Conservation (phyloP, 2,888 invertebrate genomes). For the Sphinx pinastri region DNA sequence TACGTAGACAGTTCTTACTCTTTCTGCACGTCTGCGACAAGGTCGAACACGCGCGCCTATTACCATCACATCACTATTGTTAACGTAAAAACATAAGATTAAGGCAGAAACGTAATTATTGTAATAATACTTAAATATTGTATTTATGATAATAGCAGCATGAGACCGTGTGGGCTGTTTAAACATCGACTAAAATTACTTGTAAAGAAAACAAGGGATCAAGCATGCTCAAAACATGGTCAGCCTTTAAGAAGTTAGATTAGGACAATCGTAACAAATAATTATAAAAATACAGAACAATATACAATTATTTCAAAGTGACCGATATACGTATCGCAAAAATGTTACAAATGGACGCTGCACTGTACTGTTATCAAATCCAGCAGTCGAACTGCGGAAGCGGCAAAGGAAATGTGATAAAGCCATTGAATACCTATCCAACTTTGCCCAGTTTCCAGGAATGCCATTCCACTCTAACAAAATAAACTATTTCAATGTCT, state of each 20-base stretch:
- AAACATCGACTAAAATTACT: no score
- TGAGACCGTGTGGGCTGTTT: no score
- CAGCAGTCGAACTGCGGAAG: constrained; percentile 67
- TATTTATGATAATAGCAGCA: background rate
- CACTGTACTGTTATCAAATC: constrained; percentile 62
- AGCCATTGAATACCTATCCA: constrained; percentile 57
- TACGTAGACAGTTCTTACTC: constrained; percentile 67
- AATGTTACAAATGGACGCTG: constrained; percentile 39
- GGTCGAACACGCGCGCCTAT: constrained; percentile 43
- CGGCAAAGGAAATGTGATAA: constrained; percentile 75
- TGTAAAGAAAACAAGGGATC: no score
- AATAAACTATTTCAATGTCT: background rate
- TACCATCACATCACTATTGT: constrained; percentile 22
- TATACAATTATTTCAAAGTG: background rate
- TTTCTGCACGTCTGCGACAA: constrained; percentile 66
- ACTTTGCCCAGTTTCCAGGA: constrained; percentile 49
- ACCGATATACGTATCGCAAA: constrained; percentile 10
- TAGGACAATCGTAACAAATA: background rate
- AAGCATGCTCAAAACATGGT: no score
- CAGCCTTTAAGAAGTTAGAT: no score
- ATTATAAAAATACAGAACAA: background rate
- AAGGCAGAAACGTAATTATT: background rate
- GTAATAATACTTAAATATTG: background rate
- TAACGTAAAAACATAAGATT: constrained; percentile 14
- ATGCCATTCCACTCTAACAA: constrained; percentile 29